Evolutionary conservation across 1,140 invertebrate genomes (phyloP).

Genomic region (Eubasilissa regina): DNA sequence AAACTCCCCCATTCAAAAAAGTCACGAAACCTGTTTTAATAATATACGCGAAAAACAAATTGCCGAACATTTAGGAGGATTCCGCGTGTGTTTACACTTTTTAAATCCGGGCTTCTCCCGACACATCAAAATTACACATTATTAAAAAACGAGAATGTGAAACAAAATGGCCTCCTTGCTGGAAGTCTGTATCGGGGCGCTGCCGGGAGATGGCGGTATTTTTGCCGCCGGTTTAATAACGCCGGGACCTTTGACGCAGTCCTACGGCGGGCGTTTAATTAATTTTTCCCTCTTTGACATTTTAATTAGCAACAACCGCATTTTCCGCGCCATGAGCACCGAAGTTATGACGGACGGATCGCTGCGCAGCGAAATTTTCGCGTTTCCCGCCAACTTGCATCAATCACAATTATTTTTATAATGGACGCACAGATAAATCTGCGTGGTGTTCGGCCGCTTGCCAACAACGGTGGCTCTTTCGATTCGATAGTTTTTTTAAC

Average conservation of each 20-base stretch:
- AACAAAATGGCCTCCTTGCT: conserved; percentile 26
- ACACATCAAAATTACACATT: conserved; percentile 42
- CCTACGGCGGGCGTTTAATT: conserved; percentile 48
- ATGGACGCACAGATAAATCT: neutral
- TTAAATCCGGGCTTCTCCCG: conserved; percentile 23
- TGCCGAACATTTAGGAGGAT: neutral
- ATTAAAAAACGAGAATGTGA: conserved; percentile 31
- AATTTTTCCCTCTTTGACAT: conserved; percentile 57
- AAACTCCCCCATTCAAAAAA: too few species aligned
- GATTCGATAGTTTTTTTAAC: neutral
- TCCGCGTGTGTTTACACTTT: conserved; percentile 30
- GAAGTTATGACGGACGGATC: conserved; percentile 42
- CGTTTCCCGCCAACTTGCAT: neutral
- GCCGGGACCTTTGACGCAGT: conserved; percentile 46
- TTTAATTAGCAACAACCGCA: conserved; percentile 56
- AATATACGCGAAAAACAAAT: conserved; percentile 28
- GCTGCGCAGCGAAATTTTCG: conserved; percentile 20
- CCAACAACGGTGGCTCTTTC: neutral
- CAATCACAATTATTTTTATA: conserved; percentile 18
- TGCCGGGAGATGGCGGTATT: conserved; percentile 25
- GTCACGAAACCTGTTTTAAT: neutral
- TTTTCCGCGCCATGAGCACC: conserved; percentile 38
- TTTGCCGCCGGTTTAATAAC: conserved; percentile 42
- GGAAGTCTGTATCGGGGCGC: conserved; percentile 1
- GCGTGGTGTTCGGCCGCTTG: neutral